Evolutionary conservation across 92 coral and sea anemone species (phyloP).

Genomic region (Epizoanthus stellaris): DNA sequence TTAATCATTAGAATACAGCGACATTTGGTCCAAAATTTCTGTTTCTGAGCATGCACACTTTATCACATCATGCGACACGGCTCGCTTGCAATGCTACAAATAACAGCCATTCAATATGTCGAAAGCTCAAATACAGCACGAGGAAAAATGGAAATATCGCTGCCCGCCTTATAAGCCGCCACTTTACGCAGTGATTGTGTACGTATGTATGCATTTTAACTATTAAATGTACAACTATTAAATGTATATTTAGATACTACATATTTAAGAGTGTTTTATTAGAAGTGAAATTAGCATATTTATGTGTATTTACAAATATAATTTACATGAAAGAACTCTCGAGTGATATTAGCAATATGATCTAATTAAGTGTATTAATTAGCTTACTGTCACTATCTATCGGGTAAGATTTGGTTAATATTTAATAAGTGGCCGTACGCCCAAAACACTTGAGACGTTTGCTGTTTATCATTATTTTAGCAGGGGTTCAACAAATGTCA

Average conservation of each 20-base stretch:
- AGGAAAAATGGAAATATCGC: neutral
- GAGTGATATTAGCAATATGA: neutral
- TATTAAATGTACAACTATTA: neutral
- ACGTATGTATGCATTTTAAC: neutral
- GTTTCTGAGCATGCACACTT: neutral
- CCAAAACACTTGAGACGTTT: neutral
- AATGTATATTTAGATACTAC: too few relatives aligned
- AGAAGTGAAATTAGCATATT: neutral
- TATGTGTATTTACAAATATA: neutral
- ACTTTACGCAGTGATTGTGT: slow-evolving; percentile 3
- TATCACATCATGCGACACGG: slow-evolving; percentile 31
- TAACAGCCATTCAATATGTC: too few relatives aligned
- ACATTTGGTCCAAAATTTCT: neutral
- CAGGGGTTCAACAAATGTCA: slow-evolving; percentile 13
- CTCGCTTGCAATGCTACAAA: too few relatives aligned
- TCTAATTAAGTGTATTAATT: slow-evolving; percentile 1
- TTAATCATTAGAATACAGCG: too few relatives aligned
- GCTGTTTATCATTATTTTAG: slow-evolving; percentile 27
- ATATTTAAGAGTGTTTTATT: neutral
- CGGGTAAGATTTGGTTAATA: neutral
- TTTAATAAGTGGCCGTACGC: neutral
- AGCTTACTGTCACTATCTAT: slow-evolving; percentile 1
- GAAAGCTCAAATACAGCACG: too few relatives aligned
- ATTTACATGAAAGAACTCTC: neutral
- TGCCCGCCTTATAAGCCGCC: slow-evolving; percentile 29